Percentiles rank a stretch among this genome's conserved stretches.
Evolutionary conservation across 2,888 invertebrate species (phyloP).

Genomic region (Psococerastis gibbosa): DNA sequence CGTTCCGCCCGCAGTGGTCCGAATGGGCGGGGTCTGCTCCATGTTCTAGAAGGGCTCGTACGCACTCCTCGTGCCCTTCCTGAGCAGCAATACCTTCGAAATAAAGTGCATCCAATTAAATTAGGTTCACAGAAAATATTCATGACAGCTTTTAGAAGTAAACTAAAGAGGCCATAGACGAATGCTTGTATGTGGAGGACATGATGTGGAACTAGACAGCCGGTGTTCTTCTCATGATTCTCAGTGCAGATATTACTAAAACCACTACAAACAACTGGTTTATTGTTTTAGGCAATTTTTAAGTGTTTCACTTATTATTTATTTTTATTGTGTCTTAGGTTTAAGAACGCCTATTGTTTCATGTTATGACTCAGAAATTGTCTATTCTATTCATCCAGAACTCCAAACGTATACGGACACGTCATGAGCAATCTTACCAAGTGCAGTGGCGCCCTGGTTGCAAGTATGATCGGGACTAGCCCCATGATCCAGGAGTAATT

Average conservation of each 20-base stretch:
- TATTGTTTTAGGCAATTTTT: not conserved
- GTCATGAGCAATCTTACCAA: conserved; percentile 37
- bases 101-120: not conserved
- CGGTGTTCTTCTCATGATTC: too few species aligned
- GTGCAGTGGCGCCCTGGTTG: conserved; percentile 87
- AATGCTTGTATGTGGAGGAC: too few species aligned
- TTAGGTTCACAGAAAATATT: conserved; percentile 9
- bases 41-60: conserved; percentile 59
- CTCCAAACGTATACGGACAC: too few species aligned
- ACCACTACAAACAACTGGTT: not conserved
- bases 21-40: conserved; percentile 74
- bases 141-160: not conserved
- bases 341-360: too few species aligned
- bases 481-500: conserved; percentile 56
- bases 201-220: too few species aligned
- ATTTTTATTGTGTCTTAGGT: too few species aligned
- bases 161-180: too few species aligned
- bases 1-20: conserved; percentile 71
- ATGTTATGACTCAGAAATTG: not conserved
- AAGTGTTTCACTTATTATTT: not conserved
- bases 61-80: conserved; percentile 87
- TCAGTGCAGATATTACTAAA: too few species aligned
- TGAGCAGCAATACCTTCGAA: conserved; percentile 75
- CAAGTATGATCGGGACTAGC: conserved; percentile 79
- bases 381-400: too few species aligned